Base-by-base conservation (phyloP, 2,797 vertebrate genomes). In the Falco cherrug region DNA sequence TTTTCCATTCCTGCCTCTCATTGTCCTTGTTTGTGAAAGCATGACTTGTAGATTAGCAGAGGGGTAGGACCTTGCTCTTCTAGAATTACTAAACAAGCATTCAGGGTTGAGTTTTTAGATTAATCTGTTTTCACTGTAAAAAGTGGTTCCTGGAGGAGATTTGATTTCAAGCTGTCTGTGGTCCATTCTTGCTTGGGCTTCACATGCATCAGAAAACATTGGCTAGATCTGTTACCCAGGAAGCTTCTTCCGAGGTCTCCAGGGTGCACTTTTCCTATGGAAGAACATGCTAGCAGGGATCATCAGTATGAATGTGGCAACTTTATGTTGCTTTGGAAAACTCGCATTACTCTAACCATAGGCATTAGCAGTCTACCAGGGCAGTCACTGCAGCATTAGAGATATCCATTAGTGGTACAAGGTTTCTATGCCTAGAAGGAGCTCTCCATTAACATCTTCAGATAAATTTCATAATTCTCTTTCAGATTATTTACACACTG, bases 21-120 rank as follows among this genome's bases (percentile, higher is more conserved):
- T 89, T 92, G 90, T 95, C 75, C 80, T 53, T 93, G 90, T 93
- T 90, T 95, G 91, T 89, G 86, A 93, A 77, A 90, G 90, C 95
- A 89, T 93, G 93, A 93, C 90, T 85, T 0, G 8, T 57, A 48
- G 81, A 83, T 94, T 77, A 95, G 78, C 79, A 65, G 47, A 89
- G 86, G 64, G 68, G 8, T 61, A 78, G 90, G 78, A 92, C 90
- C 81, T 94, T 1, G 0, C 53, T 93, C 82, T 75, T 87, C 88
- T 94, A 65, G 48, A 81, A 71, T 95, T 94, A 92, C 92, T 94
- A 19, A 96, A 41, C 78, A 95, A 96, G 87, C 84, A 63, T 33
- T 56, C 25, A 48, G 57, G 13, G 28, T 22, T 69, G 79, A 69
- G 54, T 56, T 93, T 89, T 93, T 65, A 69, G 73, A 93, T 91